Evolutionary conservation across 1,140 invertebrate genomes (phyloP).

Genomic region (Habropoda laboriosa): DNA sequence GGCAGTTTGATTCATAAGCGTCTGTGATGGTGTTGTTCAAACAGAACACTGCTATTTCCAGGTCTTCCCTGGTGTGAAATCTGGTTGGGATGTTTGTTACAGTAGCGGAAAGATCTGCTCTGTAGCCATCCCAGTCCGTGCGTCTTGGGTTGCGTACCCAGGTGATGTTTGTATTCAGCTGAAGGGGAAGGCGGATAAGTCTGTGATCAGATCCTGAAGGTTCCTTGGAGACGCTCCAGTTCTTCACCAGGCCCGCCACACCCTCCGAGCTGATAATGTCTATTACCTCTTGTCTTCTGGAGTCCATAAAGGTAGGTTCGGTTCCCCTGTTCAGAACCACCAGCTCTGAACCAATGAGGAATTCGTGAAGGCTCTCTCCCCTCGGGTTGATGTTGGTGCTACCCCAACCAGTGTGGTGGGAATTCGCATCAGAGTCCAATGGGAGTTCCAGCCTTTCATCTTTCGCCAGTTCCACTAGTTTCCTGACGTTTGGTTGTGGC

Average conservation of each 20-base stretch:
- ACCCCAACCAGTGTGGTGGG: neutral
- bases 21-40: neutral
- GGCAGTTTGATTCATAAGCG: neutral
- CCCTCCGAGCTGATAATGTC: neutral
- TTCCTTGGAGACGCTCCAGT: slow-evolving; percentile 21
- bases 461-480: neutral
- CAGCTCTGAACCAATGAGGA: neutral
- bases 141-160: neutral
- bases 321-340: neutral
- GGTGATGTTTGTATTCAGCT: neutral
- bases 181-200: neutral
- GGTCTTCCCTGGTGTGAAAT: too few species aligned
- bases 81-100: too few species aligned
- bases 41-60: neutral
- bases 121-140: neutral
- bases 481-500: neutral
- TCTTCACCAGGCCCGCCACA: neutral
- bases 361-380: neutral
- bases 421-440: neutral
- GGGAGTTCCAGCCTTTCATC: neutral
- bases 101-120: neutral
- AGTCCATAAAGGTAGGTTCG: neutral
- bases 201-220: neutral
- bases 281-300: slow-evolving; percentile 1
- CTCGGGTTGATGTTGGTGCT: neutral